These are phyloP conservation scores for Ganaspis sp. DNA, from an alignment of 1,140 invertebrate genomes.

Conservation along the genomic window DNA sequence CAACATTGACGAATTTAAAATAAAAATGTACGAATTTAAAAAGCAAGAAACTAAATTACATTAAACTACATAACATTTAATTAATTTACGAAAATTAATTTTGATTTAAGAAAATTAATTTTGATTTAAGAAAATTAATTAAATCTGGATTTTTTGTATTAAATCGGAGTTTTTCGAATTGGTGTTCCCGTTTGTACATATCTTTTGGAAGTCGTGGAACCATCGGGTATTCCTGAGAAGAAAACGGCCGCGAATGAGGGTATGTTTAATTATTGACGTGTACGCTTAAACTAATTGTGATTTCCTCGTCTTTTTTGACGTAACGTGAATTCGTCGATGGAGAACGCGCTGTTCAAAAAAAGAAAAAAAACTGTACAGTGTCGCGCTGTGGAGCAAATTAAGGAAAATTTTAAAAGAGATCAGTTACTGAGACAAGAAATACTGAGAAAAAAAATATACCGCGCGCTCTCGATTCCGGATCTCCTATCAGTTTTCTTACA, in stretches of 20 bases:
- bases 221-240: background rate
- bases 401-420: slow-evolving; percentile 38
- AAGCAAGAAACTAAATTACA: too few relatives aligned
- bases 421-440: slow-evolving; percentile 32
- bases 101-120: too few relatives aligned
- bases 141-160: too few relatives aligned
- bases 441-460: slow-evolving; percentile 36
- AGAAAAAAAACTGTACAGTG: slow-evolving; percentile 41
- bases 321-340: slow-evolving; percentile 29
- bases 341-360: slow-evolving; percentile 30
- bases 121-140: too few relatives aligned
- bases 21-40: too few relatives aligned
- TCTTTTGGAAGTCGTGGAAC: background rate
- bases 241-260: background rate
- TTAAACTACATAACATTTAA: too few relatives aligned
- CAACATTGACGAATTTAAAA: too few relatives aligned
- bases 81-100: too few relatives aligned
- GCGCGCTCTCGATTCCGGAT: slow-evolving; percentile 63
- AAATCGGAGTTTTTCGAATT: background rate
- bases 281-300: slow-evolving; percentile 29
- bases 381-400: slow-evolving; percentile 45
- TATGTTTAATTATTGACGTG: slow-evolving; percentile 32
- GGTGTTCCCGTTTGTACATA: background rate
- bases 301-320: slow-evolving; percentile 3
- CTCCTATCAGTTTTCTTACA: slow-evolving; percentile 53